phyloP scores from a whole-genome alignment of 2,888 invertebrate species.

The Stenurella melanura region DNA sequence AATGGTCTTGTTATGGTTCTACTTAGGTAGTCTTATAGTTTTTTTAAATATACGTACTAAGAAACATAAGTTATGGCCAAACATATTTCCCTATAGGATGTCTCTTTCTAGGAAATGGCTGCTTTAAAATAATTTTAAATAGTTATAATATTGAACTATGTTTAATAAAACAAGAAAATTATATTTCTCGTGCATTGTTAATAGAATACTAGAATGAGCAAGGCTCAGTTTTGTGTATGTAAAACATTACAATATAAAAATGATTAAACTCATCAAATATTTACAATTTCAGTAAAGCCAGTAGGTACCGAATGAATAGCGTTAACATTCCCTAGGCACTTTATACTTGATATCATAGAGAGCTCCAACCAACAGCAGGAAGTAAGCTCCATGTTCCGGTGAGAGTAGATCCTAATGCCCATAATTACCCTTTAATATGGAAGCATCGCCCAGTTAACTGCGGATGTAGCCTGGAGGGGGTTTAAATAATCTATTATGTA shows the following conservation, averaged over 20 bases:
- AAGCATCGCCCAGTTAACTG: slow-evolving; percentile 59
- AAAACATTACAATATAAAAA: slow-evolving; percentile 2
- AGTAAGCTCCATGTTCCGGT: slow-evolving; percentile 61
- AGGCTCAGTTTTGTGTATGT: background rate
- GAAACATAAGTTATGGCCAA: no score
- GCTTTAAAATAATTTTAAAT: no score
- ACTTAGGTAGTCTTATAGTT: no score
- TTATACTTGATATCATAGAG: slow-evolving; percentile 37
- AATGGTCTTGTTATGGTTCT: no score
- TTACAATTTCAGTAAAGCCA: slow-evolving; percentile 12
- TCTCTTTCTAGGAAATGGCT: no score
- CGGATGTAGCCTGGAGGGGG: slow-evolving; percentile 59
- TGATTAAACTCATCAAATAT: slow-evolving; percentile 27
- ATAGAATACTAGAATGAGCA: background rate
- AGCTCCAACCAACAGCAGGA: slow-evolving; percentile 35
- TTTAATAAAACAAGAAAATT: background rate
- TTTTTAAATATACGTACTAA: no score
- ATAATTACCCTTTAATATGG: slow-evolving; percentile 68
- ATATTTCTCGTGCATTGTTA: background rate
- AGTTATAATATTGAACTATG: background rate
- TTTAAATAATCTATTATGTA: slow-evolving; percentile 62
- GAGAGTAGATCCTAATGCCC: slow-evolving; percentile 64
- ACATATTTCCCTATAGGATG: no score
- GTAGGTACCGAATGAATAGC: slow-evolving; percentile 29
- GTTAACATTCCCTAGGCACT: slow-evolving; percentile 29